Evolutionary conservation across 2,113 vertebrate species (phyloP).

Genomic region (Neodon shergylaensis): DNA sequence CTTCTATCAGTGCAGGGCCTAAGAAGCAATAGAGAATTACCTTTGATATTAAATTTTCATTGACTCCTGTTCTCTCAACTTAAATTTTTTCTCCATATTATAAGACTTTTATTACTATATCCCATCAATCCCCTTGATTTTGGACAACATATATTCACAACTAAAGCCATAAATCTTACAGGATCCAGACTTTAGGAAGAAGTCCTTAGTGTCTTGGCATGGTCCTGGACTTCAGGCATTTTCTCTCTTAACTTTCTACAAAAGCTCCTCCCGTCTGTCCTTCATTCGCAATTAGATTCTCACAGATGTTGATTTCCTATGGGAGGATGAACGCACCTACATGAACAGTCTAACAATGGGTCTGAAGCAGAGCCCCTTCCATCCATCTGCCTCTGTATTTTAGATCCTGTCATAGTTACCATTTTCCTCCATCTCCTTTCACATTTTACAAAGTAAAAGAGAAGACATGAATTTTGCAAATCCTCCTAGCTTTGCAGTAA

Average conservation of each 20-base stretch:
- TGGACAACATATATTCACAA: neutral
- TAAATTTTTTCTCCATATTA: conserved; percentile 22
- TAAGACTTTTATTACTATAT: neutral
- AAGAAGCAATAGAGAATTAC: neutral
- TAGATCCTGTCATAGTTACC: too few relatives aligned
- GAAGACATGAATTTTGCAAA: neutral
- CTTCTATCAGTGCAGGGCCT: neutral
- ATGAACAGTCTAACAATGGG: neutral
- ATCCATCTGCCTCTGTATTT: neutral
- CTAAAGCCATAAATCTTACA: conserved; percentile 24
- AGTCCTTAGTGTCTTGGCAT: neutral
- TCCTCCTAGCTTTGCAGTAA: neutral
- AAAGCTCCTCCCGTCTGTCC: neutral
- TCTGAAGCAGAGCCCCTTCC: neutral
- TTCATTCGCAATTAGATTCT: neutral
- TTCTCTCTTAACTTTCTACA: neutral
- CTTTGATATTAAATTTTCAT: neutral
- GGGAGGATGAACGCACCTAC: neutral
- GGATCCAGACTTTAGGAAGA: neutral
- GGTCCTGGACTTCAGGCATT: neutral
- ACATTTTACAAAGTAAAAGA: neutral
- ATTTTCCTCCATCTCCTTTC: neutral
- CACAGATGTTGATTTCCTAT: neutral
- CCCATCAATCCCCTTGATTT: neutral
- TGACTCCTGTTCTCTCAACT: neutral